Conservation (phyloP, 1,140 invertebrate genomes). For the Brachionus koreanus region DNA sequence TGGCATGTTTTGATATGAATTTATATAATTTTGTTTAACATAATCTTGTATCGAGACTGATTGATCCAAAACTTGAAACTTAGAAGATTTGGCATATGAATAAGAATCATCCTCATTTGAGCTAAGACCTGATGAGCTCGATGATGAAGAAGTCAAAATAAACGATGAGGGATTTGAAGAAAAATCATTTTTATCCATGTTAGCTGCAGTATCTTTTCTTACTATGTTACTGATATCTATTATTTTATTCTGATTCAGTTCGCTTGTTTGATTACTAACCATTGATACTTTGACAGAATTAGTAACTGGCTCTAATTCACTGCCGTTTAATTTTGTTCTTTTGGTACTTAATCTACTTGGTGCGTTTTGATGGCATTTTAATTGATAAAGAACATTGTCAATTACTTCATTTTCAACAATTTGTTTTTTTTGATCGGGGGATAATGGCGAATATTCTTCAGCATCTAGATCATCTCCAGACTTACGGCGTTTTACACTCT, state of each 20-base stretch:
- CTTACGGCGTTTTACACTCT: background rate
- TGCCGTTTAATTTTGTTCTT: slow-evolving; percentile 17
- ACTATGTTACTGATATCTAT: slow-evolving; percentile 14
- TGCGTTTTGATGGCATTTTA: slow-evolving; percentile 39
- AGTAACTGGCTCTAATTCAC: background rate
- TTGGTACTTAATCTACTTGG: slow-evolving; percentile 42
- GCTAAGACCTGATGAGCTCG: background rate
- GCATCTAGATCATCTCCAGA: background rate
- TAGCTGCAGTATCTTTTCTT: background rate
- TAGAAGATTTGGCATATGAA: background rate
- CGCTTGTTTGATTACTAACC: background rate
- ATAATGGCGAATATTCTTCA: background rate
- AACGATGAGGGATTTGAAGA: slow-evolving; percentile 30
- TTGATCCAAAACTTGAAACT: slow-evolving; percentile 23
- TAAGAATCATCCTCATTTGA: slow-evolving; percentile 18
- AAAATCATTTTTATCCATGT: background rate
- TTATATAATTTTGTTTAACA: background rate
- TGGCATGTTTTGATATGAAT: background rate
- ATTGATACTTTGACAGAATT: background rate
- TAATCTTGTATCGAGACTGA: slow-evolving; percentile 21
- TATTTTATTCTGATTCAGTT: background rate
- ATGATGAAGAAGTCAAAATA: background rate
- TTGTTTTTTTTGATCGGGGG: slow-evolving; percentile 34
- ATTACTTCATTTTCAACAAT: slow-evolving; percentile 32
- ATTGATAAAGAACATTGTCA: slow-evolving; percentile 35